Base-by-base conservation (phyloP, 2,888 invertebrate genomes). In the Stictocephala bisonia region DNA sequence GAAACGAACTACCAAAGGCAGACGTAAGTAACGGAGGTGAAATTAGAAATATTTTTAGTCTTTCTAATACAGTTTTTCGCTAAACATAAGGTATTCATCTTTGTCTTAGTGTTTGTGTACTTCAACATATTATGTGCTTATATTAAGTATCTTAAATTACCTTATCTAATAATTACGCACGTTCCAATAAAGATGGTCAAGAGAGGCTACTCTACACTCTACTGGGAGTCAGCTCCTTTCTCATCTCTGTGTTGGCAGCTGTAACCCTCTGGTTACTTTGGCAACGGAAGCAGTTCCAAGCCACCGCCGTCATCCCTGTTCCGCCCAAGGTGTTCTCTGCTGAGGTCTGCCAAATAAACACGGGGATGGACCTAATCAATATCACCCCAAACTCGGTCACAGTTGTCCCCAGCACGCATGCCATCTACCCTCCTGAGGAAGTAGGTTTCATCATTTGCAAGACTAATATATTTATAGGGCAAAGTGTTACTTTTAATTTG, bases 301-400 rank as follows among this genome's bases (percentile, higher is more conserved):
- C 69, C 35, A 67, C 58, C 44, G 72, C 72, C 24, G 51, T 71
- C 51, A 74, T 76, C 29, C 75, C 76, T 18, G 67, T 75, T 18
- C 48, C 77, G 22, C 77, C 80, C 18, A 76, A 78, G 51, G 78
- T 78, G 18, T 94, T 94, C 85, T 90, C 91, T 79, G 94, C 94
- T 85, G 93, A 94, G 84, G 92, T 94, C 85, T 93, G 93, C 79
- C 94, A 95, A 85, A 90, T 93, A 48, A 93, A 93, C 83, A 92
- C 91, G 56, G 92, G 92, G 80, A 92, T 92, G 74, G 92, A 91
- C 82, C 88, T 92, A 77, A 90, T 90, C 60, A 90, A 90, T 31
- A 89, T 91, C 2, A 88, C 89, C 18, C 64, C 64, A n/a, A 90
- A 91, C 6, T 89, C 88, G 75, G 83, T 64, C 64, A 64, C 64